Percentiles rank a stretch among this genome's conserved stretches.
These are phyloP conservation scores for Hemibagrus guttatus DNA, from an alignment of 2,797 vertebrate genomes.

Conservation along the genomic window DNA sequence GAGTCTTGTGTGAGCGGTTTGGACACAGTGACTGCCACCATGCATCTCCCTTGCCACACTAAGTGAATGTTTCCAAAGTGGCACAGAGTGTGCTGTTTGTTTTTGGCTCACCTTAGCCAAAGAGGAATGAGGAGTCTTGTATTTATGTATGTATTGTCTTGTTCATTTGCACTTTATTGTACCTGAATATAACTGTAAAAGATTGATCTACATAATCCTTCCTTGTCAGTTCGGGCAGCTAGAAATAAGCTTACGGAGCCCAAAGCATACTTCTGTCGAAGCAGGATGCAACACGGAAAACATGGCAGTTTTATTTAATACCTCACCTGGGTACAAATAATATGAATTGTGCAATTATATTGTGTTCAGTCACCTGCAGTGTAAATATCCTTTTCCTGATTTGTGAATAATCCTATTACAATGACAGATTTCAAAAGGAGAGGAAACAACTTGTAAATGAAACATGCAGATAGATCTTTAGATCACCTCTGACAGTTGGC, in stretches of 20 bases:
- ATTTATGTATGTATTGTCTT: constrained; percentile 34
- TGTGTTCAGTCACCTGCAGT: constrained; percentile 46
- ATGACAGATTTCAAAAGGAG: neutral
- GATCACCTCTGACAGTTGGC: constrained; percentile 1
- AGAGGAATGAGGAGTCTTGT: constrained; percentile 25
- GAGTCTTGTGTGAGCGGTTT: constrained; percentile 28
- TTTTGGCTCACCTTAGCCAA: constrained; percentile 34
- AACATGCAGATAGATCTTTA: neutral
- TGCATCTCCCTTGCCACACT: constrained; percentile 26
- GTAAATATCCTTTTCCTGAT: constrained; percentile 57
- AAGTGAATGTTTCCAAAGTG: constrained; percentile 22
- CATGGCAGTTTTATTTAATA: constrained; percentile 28
- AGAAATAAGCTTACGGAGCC: constrained; percentile 52
- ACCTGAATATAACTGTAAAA: constrained; percentile 40
- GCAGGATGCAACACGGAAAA: constrained; percentile 42
- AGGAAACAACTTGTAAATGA: neutral
- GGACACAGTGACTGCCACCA: constrained; percentile 46
- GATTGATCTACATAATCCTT: constrained; percentile 48
- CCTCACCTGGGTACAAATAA: constrained; percentile 11
- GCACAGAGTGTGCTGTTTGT: constrained; percentile 14
- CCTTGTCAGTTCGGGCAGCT: constrained; percentile 52
- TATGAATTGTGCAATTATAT: constrained; percentile 45
- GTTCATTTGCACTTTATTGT: constrained; percentile 53
- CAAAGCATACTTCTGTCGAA: constrained; percentile 35
- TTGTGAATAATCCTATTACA: constrained; percentile 45